These are phyloP conservation scores for Choloepus didactylus DNA, from an alignment of 2,797 vertebrate species.

Conservation along the genomic window DNA sequence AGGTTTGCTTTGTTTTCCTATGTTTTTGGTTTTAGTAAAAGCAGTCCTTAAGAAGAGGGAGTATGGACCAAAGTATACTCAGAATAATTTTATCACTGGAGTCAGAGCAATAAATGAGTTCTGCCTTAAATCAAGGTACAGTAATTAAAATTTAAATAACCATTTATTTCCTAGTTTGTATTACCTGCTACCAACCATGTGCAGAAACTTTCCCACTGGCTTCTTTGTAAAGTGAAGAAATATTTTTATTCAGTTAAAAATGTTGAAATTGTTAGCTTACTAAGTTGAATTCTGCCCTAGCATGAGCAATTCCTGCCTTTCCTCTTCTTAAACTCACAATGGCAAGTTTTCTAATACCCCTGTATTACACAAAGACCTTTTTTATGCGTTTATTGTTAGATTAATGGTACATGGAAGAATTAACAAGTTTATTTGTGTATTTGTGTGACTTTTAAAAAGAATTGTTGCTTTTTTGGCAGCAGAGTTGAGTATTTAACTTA, in stretches of 20 bases:
- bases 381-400: constrained; percentile 27
- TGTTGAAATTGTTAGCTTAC: constrained; percentile 35
- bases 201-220: background rate
- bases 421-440: constrained; percentile 41
- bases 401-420: constrained; percentile 20
- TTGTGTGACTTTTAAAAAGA: constrained; percentile 2
- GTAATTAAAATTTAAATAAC: constrained; percentile 13
- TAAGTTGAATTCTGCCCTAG: constrained; percentile 27
- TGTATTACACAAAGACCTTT: background rate
- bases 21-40: constrained; percentile 91
- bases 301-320: constrained; percentile 34
- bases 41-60: constrained; percentile 99
- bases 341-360: background rate
- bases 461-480: background rate
- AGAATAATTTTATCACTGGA: constrained; percentile 99
- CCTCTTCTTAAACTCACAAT: constrained; percentile 22
- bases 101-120: constrained; percentile 99
- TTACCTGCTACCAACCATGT: background rate
- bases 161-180: constrained; percentile 25
- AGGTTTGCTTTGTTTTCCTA: constrained; percentile 58
- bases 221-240: constrained; percentile 42
- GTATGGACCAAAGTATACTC: constrained; percentile 96
- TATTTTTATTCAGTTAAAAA: constrained; percentile 56
- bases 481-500: constrained; percentile 38
- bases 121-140: constrained; percentile 98